Conservation (phyloP, 2,888 invertebrate genomes). For the Priocnemis perturbator region DNA sequence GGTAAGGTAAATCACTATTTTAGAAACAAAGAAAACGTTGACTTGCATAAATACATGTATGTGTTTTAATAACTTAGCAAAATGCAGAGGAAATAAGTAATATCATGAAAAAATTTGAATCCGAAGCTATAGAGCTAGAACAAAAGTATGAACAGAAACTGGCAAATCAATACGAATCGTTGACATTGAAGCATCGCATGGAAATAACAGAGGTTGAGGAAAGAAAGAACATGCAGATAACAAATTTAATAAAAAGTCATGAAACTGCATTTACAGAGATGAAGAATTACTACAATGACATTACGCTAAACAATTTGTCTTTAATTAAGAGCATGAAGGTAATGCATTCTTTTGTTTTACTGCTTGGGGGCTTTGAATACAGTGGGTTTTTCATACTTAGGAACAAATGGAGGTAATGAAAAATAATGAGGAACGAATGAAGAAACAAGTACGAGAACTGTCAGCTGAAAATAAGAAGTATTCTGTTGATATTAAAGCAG, state of each 20-base stretch:
- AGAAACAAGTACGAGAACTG: slow-evolving; percentile 82
- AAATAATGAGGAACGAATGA: slow-evolving; percentile 87
- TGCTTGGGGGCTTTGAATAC: not conserved
- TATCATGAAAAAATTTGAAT: slow-evolving; percentile 81
- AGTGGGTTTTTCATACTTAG: slow-evolving; percentile 57
- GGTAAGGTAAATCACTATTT: slow-evolving; percentile 68
- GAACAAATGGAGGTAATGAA: slow-evolving; percentile 87
- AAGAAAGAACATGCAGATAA: slow-evolving; percentile 91
- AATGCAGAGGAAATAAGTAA: slow-evolving; percentile 76
- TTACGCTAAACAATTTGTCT: slow-evolving; percentile 93
- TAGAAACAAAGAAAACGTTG: not conserved
- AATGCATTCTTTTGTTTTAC: slow-evolving; percentile 21
- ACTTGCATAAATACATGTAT: not conserved
- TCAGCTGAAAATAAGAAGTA: slow-evolving; percentile 85
- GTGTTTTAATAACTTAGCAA: slow-evolving; percentile 58
- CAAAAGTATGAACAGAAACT: slow-evolving; percentile 86
- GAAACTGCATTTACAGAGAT: slow-evolving; percentile 91
- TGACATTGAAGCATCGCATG: slow-evolving; percentile 85
- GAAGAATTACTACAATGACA: slow-evolving; percentile 96
- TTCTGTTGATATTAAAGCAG: slow-evolving; percentile 83
- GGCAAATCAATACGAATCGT: slow-evolving; percentile 82
- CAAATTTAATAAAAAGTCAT: slow-evolving; percentile 87
- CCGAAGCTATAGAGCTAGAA: slow-evolving; percentile 82
- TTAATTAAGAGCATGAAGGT: slow-evolving; percentile 92
- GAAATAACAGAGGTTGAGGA: slow-evolving; percentile 94